These are phyloP conservation scores for Homarus gammarus DNA, from an alignment of 2,888 invertebrate species.

Conservation along the genomic window DNA sequence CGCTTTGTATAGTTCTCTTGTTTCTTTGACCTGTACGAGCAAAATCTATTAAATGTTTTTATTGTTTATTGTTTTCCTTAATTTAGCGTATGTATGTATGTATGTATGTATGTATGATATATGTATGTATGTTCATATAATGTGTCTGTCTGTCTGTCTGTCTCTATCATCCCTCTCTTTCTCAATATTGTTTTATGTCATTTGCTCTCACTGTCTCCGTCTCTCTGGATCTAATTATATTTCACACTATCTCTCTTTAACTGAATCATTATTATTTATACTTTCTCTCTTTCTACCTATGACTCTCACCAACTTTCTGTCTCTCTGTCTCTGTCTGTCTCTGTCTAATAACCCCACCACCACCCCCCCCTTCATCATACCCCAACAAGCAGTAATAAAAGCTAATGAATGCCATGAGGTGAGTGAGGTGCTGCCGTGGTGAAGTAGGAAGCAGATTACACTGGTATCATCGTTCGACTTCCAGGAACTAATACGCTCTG, in stretches of 20 bases:
- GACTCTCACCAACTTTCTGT: not conserved
- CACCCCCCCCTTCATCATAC: too few relatives aligned
- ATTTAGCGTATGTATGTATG: not conserved
- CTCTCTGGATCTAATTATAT: too few relatives aligned
- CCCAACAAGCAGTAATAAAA: too few relatives aligned
- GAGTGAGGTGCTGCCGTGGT: too few relatives aligned
- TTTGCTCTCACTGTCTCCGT: not conserved
- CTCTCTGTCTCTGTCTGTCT: not conserved
- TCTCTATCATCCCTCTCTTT: not conserved
- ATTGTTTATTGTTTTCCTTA: too few relatives aligned
- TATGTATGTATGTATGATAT: not conserved
- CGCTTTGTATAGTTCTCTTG: not conserved
- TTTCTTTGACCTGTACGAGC: not conserved
- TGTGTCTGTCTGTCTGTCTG: not conserved
- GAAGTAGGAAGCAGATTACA: too few relatives aligned
- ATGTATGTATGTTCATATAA: not conserved
- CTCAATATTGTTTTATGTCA: not conserved
- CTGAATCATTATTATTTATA: constrained; percentile 10
- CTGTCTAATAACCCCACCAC: too few relatives aligned
- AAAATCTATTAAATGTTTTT: too few relatives aligned
- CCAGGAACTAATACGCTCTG: too few relatives aligned
- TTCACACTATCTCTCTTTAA: not conserved
- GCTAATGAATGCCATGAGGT: too few relatives aligned
- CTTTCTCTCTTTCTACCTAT: constrained; percentile 44
- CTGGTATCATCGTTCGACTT: too few relatives aligned